Evolutionary conservation across 2,888 invertebrate species (phyloP), one percentile per base, ranked within the genome.

Genomic region (Conops quadrifasciatus): DNA sequence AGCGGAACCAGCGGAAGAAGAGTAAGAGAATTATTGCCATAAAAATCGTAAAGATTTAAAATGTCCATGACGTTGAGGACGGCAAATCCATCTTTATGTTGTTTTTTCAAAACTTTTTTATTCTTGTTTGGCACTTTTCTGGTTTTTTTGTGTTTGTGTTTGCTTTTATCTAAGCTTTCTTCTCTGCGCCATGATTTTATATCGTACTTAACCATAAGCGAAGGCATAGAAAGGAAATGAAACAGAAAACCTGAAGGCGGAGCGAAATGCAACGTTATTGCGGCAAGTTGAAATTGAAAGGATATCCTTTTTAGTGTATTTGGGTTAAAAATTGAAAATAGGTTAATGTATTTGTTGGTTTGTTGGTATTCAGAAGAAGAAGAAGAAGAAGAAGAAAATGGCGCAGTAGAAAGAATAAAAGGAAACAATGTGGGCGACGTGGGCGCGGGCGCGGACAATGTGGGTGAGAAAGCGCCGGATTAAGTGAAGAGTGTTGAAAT

Each of bases 271-370:
- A 21, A 47, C 1, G 47, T 47, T 47, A 24, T n/a, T 47, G 28
- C 21, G 19, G 28, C n/a, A 19, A 19, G 49, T 43, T 67, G 47
- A 59, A 67, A 67, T 59, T 60, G 67, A 67, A 67, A 59, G 67
- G 47, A 67, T 30, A 67, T 67, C 67, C 67, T 67, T 67, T 67
- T 67, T 49, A 67, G 47, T 59, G 67, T 49, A 67, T 67, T 59
- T 67, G 67, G 60, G 67, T 67, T 67, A 59, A 30, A 67, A 28
- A 47, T 45, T 43, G 49, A 47, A 67, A 67, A 67, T 67, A 47
- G 67, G 67, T 67, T 67, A 67, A 67, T 67, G 67, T 28, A 45
- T 28, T 11, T 56, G 53, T 7, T 49, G 53, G 24, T 21, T 9
- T 9, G 53, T 24, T 13, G 19, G 49, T n/a, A 13, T 9, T 56